Evolutionary conservation across 2,113 vertebrate species (phyloP).

Genomic region (Albula goreensis): DNA sequence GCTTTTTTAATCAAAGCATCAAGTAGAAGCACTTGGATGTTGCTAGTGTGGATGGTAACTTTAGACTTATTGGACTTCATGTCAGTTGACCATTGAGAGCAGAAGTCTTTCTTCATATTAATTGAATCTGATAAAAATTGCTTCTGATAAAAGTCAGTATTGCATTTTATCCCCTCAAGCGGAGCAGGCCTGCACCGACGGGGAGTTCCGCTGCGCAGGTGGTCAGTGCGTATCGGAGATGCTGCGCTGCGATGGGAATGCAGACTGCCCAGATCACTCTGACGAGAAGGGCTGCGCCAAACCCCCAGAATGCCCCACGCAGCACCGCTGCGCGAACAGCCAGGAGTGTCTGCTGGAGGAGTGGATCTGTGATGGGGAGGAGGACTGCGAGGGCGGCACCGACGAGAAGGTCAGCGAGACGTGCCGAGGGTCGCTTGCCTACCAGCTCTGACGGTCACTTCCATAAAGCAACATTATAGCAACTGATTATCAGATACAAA

Average conservation of each 20-base stretch:
- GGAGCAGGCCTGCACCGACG: conserved; percentile 52
- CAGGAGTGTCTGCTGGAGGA: conserved; percentile 77
- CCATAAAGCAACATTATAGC: too few species aligned
- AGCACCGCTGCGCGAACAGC: conserved; percentile 68
- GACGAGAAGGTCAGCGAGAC: conserved; percentile 79
- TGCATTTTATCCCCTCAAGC: conserved; percentile 46
- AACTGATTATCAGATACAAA: too few species aligned
- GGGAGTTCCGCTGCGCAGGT: conserved; percentile 73
- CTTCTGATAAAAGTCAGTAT: too few species aligned
- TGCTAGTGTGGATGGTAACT: too few species aligned
- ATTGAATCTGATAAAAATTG: too few species aligned
- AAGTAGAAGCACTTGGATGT: too few species aligned
- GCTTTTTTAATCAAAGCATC: too few species aligned
- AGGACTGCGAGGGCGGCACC: conserved; percentile 79
- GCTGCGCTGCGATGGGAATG: conserved; percentile 79
- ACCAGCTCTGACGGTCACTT: background rate
- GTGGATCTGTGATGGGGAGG: conserved; percentile 81
- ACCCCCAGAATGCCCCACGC: conserved; percentile 61
- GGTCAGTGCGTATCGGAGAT: conserved; percentile 77
- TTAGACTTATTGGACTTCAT: too few species aligned
- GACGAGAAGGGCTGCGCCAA: conserved; percentile 78
- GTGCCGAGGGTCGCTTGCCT: background rate
- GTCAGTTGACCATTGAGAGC: too few species aligned
- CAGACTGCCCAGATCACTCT: conserved; percentile 79
- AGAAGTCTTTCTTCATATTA: too few species aligned